These are phyloP conservation scores for Drosophila ezoana DNA, from an alignment of 2,888 invertebrate species.

Conservation along the genomic window DNA sequence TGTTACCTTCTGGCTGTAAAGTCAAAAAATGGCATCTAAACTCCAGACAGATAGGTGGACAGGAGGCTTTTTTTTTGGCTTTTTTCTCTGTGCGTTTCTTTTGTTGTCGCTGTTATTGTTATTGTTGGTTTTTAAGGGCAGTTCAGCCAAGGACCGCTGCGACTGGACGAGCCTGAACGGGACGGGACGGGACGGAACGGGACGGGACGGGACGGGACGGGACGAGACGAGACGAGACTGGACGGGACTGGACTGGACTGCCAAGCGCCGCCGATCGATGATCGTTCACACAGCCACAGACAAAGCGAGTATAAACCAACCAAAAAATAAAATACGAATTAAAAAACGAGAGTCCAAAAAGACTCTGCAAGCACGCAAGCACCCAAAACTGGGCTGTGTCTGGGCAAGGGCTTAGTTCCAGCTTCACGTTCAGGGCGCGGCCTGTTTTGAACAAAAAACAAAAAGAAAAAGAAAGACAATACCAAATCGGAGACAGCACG, in stretches of 20 bases:
- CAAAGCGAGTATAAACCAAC: neutral
- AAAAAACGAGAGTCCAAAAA: conserved; percentile 22
- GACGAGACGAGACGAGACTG: conserved; percentile 19
- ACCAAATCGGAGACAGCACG: conserved; percentile 46
- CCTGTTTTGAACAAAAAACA: conserved; percentile 26
- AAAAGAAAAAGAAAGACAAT: conserved; percentile 16
- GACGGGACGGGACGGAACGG: conserved; percentile 21
- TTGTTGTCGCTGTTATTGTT: conserved; percentile 51
- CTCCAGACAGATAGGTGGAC: conserved; percentile 78
- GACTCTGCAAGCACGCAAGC: conserved; percentile 45
- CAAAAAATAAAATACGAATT: conserved; percentile 16
- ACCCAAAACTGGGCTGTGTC: conserved; percentile 47
- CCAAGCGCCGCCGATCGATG: conserved; percentile 66
- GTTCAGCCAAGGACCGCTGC: conserved; percentile 29
- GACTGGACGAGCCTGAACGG: conserved; percentile 17
- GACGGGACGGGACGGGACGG: conserved; percentile 24
- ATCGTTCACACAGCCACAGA: conserved; percentile 49
- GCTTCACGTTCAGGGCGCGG: conserved; percentile 42
- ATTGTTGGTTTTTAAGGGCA: conserved; percentile 51
- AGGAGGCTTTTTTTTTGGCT: conserved; percentile 41
- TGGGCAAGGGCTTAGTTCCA: conserved; percentile 31
- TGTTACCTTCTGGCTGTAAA: conserved; percentile 83
- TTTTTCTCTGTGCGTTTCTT: conserved; percentile 16
- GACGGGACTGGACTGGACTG: conserved; percentile 23
- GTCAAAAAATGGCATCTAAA: conserved; percentile 81